phyloP scores from a whole-genome alignment of 2,888 invertebrate genomes.

The Sicus ferrugineus region DNA sequence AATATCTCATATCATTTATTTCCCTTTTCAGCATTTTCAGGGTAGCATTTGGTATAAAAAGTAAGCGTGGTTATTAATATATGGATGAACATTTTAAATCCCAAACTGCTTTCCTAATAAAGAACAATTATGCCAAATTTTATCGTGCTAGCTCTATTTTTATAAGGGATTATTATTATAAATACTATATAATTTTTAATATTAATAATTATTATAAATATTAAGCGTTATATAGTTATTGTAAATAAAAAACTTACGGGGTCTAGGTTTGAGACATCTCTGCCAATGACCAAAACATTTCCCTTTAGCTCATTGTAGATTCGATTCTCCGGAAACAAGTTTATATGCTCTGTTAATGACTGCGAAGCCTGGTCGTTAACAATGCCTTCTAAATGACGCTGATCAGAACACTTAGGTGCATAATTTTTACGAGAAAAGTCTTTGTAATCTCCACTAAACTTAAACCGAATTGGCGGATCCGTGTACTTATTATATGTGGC shows the following conservation, averaged over 20 bases:
- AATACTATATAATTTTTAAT: too few relatives aligned
- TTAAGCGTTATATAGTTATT: too few relatives aligned
- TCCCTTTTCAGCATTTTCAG: too few relatives aligned
- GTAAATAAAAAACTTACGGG: constrained; percentile 67
- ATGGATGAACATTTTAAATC: too few relatives aligned
- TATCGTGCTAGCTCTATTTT: too few relatives aligned
- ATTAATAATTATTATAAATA: too few relatives aligned
- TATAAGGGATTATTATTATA: too few relatives aligned
- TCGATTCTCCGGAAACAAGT: constrained; percentile 41
- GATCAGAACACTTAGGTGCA: constrained; percentile 41
- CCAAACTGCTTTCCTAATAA: too few relatives aligned
- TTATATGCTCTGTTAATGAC: constrained; percentile 53
- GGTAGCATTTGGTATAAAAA: too few relatives aligned
- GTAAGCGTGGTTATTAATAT: too few relatives aligned
- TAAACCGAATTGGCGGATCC: constrained; percentile 58
- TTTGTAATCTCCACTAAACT: constrained; percentile 45
- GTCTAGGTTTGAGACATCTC: constrained; percentile 72
- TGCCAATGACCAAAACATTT: constrained; percentile 73
- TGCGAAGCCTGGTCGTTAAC: constrained; percentile 53
- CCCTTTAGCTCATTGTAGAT: constrained; percentile 61
- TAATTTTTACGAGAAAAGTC: constrained; percentile 19
- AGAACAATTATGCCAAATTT: too few relatives aligned
- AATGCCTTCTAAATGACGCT: constrained; percentile 57
- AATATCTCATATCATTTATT: too few relatives aligned
- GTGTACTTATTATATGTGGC: constrained; percentile 62